Base-by-base conservation (phyloP, 1,140 invertebrate genomes). In the Wiebesia pumilae region DNA sequence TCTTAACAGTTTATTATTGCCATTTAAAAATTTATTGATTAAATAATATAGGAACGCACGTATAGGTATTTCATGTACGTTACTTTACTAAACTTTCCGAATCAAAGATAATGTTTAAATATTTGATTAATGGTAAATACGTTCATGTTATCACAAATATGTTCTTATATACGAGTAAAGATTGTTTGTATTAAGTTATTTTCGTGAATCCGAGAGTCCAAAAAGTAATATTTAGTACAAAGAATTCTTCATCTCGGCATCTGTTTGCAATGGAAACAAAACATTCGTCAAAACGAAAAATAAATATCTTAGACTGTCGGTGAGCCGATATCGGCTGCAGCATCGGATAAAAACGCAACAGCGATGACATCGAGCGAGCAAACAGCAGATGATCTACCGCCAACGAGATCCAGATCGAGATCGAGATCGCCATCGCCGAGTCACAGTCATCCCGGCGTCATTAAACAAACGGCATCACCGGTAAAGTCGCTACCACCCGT, bases 401-500 rank as follows among this genome's bases (percentile, higher is more conserved):
- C 2, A 67, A 3, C 7, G 10, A 19, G 80, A 77, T 40, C 78
- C 40, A 71, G 43, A 21, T 69, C 54, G n/a, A 51, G 51, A 30
- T 89, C 90, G 30, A 89, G 90, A 47, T 93, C 92, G 6, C 88
- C 90, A 43, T 91, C 92, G 1, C 91, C 91, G 9, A 86, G 87
- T 58, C 80, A 87, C 67, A 81, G 54, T 79, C 30, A 27, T 4
- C 71, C 77, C 79, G 54, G 82, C 3, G 79, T 84, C 19, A 75
- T 90, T 12, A 88, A 91, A 27, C 91, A 93, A 83, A 93, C 92
- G 21, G 92, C 93, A 19, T 93, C 93, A 0, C 91, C 93, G n/a
- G 91, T 93, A 71, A 91, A 90, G 88, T 93, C 91, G 24, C 84
- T 94, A 33, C 93, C 93, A n/a, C 93, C 93, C 3, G 92, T 91